These are phyloP conservation scores for Therioaphis trifolii DNA, from an alignment of 2,888 invertebrate genomes.

Conservation along the genomic window DNA sequence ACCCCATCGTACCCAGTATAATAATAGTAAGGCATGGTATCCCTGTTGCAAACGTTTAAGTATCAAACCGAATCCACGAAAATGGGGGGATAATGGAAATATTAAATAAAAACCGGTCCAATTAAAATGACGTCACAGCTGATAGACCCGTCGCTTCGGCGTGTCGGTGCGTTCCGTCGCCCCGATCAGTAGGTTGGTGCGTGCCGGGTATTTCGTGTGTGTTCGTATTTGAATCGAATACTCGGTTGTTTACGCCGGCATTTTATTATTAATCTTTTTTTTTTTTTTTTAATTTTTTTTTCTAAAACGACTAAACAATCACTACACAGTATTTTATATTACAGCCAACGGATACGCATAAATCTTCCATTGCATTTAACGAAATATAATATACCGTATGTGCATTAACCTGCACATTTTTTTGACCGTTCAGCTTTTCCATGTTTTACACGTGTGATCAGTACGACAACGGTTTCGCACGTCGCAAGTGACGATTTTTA, in stretches of 20 bases:
- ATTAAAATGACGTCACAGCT: slow-evolving; percentile 52
- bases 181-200: slow-evolving; percentile 43
- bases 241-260: background rate
- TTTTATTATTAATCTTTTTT: background rate
- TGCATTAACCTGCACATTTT: background rate
- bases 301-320: background rate
- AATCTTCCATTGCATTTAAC: background rate
- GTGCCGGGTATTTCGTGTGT: slow-evolving; percentile 44
- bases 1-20: too few relatives aligned
- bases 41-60: too few relatives aligned
- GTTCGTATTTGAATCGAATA: background rate
- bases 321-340: background rate
- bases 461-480: background rate
- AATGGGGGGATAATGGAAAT: slow-evolving; percentile 34
- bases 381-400: background rate
- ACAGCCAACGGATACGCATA: background rate
- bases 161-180: slow-evolving; percentile 37
- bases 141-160: slow-evolving; percentile 51
- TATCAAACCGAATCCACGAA: too few relatives aligned
- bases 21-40: too few relatives aligned
- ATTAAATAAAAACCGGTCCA: slow-evolving; percentile 49
- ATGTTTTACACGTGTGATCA: background rate
- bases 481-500: background rate
- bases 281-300: background rate
- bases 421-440: too few relatives aligned